phyloP scores from a whole-genome alignment of 2,113 vertebrate species.

The Regulus satrapa region DNA sequence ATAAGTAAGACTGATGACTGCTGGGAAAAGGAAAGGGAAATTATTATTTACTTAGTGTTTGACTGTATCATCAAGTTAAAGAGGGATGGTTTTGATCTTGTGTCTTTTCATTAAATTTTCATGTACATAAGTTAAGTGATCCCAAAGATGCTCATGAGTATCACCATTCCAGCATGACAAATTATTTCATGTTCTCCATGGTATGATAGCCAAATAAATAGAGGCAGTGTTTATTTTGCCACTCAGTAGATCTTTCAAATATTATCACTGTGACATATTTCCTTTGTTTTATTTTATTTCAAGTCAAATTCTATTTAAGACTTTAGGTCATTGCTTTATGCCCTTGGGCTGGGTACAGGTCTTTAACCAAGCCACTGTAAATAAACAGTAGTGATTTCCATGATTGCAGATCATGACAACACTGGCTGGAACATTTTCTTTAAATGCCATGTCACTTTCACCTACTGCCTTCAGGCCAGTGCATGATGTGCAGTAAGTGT shows the following conservation, averaged over 20 bases:
- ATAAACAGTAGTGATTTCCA: neutral
- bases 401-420: neutral
- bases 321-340: constrained; percentile 6
- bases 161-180: neutral
- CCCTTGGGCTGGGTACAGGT: neutral
- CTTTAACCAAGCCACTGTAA: constrained; percentile 42
- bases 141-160: neutral
- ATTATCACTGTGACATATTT: constrained; percentile 37
- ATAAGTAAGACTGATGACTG: neutral
- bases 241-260: constrained; percentile 44
- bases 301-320: constrained; percentile 17
- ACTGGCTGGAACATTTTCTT: neutral
- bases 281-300: constrained; percentile 37
- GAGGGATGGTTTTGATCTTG: neutral
- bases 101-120: neutral
- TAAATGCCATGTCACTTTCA: constrained; percentile 46
- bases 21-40: neutral
- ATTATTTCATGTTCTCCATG: neutral
- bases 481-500: constrained; percentile 31
- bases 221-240: constrained; percentile 22
- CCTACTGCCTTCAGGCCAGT: constrained; percentile 23
- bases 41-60: neutral
- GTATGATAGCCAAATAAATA: constrained; percentile 20
- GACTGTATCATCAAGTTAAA: neutral
- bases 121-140: neutral